Percentiles rank a stretch among this genome's conserved stretches.
These are phyloP conservation scores for Paracyprichromis sp. DNA, from an alignment of 2,113 vertebrate species.

Conservation along the genomic window DNA sequence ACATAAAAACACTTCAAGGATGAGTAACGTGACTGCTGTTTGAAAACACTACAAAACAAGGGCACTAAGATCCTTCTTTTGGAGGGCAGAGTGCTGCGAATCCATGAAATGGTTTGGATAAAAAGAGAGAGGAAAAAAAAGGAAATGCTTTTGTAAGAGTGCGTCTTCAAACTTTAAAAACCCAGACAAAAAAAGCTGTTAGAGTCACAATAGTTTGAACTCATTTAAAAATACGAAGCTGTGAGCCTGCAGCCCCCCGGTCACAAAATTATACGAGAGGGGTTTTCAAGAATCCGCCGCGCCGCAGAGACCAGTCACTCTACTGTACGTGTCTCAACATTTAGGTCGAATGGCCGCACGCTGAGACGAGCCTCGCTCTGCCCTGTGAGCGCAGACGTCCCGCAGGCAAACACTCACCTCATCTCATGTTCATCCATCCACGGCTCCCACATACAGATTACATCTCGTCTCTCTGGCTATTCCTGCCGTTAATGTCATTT, in stretches of 20 bases:
- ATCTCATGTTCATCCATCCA: slow-evolving; percentile 46
- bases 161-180: not conserved
- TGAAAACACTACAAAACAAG: not conserved
- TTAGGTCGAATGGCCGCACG: slow-evolving; percentile 9
- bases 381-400: slow-evolving; percentile 22
- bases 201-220: not conserved
- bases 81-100: not conserved
- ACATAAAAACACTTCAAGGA: slow-evolving; percentile 8
- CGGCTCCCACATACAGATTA: slow-evolving; percentile 33
- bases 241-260: not conserved
- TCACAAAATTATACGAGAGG: not conserved
- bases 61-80: not conserved
- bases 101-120: not conserved
- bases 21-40: not conserved
- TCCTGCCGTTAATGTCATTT: not conserved
- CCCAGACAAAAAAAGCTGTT: not conserved
- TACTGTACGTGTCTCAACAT: not conserved
- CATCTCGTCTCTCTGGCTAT: not conserved
- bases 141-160: not conserved
- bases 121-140: not conserved
- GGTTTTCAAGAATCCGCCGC: not conserved
- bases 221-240: not conserved
- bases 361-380: not conserved
- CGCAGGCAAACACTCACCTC: slow-evolving; percentile 30
- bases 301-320: not conserved